phyloP scores from a whole-genome alignment of 1,140 invertebrate genomes.

The Drosophila subobscura region DNA sequence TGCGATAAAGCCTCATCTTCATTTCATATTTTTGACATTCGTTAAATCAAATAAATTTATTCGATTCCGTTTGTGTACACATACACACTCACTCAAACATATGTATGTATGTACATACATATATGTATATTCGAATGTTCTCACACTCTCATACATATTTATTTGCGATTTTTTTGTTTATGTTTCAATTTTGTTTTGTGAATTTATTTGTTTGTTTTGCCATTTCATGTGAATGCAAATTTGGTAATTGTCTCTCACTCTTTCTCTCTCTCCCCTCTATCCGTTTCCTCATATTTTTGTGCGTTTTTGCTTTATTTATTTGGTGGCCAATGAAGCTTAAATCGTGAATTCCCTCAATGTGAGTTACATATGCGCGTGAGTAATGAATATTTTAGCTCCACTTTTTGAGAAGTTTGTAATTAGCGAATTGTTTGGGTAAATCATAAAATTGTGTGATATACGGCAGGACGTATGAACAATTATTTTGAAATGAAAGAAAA shows the following conservation, averaged over 20 bases:
- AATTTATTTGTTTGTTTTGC: slow-evolving; percentile 80
- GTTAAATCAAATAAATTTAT: slow-evolving; percentile 71
- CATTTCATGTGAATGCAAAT: slow-evolving; percentile 74
- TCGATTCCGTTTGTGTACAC: slow-evolving; percentile 34
- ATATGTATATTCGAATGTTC: background rate
- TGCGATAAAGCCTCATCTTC: slow-evolving; percentile 55
- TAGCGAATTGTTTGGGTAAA: slow-evolving; percentile 4
- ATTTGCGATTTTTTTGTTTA: slow-evolving; percentile 49
- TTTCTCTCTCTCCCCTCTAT: slow-evolving; percentile 5
- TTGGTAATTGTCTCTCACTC: slow-evolving; percentile 64
- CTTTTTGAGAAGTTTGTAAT: background rate
- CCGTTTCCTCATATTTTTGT: background rate
- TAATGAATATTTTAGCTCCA: slow-evolving; percentile 27
- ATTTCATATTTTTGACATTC: slow-evolving; percentile 76
- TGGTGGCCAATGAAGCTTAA: slow-evolving; percentile 60
- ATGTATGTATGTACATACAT: slow-evolving; percentile 5
- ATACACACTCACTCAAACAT: slow-evolving; percentile 11
- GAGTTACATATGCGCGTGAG: slow-evolving; percentile 36
- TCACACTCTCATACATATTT: too few species aligned
- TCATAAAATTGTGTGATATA: slow-evolving; percentile 24
- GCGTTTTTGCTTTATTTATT: slow-evolving; percentile 53
- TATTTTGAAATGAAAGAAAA: too few species aligned
- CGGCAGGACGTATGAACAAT: background rate
- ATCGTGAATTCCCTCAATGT: slow-evolving; percentile 32
- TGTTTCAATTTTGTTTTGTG: slow-evolving; percentile 66